phyloP scores from a whole-genome alignment of 2,797 vertebrate species.

The Pseudotriccus pelzelni region DNA sequence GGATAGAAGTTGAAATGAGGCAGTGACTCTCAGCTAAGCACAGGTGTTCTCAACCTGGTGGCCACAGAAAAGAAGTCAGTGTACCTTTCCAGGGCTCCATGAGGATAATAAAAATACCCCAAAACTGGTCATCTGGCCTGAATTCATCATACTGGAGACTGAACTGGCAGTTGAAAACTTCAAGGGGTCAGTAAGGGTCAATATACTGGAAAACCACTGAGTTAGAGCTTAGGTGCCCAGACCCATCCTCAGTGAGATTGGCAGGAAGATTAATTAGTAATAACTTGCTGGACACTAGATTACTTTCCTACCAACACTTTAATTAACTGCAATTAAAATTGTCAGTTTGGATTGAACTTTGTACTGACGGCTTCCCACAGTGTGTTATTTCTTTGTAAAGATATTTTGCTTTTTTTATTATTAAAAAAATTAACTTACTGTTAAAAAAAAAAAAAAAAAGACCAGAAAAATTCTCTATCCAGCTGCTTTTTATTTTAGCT shows the following conservation, averaged over 20 bases:
- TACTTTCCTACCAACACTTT: background rate
- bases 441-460: background rate
- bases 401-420: background rate
- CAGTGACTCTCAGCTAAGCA: background rate
- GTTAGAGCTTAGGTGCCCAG: background rate
- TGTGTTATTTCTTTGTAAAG: background rate
- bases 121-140: background rate
- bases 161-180: background rate
- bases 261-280: background rate
- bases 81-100: background rate
- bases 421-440: background rate
- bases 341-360: background rate
- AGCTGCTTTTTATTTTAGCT: background rate
- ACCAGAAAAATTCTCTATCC: background rate
- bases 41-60: background rate
- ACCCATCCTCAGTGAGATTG: background rate
- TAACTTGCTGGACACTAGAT: background rate
- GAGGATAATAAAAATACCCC: background rate
- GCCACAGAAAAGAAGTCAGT: background rate
- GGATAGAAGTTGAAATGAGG: background rate
- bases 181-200: background rate
- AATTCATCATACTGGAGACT: background rate
- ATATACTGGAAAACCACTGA: background rate
- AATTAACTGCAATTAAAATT: constrained; percentile 18
- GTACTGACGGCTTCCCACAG: background rate